Evolutionary conservation across 2,888 invertebrate genomes (phyloP), one percentile per base, ranked within the genome.

Genomic region (Drosophila austrosaltans): DNA sequence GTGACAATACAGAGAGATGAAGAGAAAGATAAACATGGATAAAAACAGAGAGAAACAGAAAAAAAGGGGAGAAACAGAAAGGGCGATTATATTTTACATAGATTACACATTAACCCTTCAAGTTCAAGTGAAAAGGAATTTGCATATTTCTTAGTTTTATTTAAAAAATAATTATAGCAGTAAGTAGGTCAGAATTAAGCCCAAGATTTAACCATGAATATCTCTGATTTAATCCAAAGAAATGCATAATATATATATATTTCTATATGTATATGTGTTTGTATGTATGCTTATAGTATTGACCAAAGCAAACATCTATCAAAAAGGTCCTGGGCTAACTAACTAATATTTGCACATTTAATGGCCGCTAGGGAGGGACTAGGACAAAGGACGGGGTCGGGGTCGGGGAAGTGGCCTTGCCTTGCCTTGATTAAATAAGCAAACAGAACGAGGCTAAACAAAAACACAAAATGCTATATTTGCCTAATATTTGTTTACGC

Each of bases 281-380:
- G 42, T 20, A 6, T 54, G 30, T 53, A 22, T 20, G 28, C 30
- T 30, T 32, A 22, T n/a, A 42, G 48, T 48, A 48, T 69, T 67
- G 42, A 30, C 44, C 3, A 60, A 53, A 63, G 59, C 53, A 65
- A 53, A 62, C 66, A 44, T 28, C 22, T 44, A 57, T 60, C 12
- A 54, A 40, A 60, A 28, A 63, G 72, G 42, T 30, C 40, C 39
- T 20, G 57, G 48, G 22, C 48, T 48, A 48, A 48, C 60, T 42
- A 28, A 40, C 68, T 65, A 81, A 85, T 87, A 85, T 87, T 82
- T 76, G 71, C 71, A 69, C 86, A 73, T 70, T 75, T 69, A 87
- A 77, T 78, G 72, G 74, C 74, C 71, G 65, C 61, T 72, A 36
- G 78, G 57, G 48, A 36, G 36, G 25, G 4, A 25, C 53, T 62